Conservation (phyloP, 1,140 invertebrate species). For the Bicyclus anynana region DNA sequence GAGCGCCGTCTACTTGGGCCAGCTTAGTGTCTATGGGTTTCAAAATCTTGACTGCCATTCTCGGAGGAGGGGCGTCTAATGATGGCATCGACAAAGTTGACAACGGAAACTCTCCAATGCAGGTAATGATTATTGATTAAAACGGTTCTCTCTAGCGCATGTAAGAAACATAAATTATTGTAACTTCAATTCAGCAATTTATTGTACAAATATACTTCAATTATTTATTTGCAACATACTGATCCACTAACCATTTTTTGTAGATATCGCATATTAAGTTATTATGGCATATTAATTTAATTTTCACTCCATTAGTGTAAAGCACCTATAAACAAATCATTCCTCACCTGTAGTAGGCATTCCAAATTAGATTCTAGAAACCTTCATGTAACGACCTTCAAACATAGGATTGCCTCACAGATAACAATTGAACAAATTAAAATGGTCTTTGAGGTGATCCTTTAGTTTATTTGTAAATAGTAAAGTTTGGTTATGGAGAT, state of each 20-base stretch:
- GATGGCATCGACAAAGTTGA: conserved; percentile 94
- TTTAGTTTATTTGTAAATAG: conserved; percentile 62
- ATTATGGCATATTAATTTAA: conserved; percentile 19
- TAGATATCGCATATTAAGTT: conserved; percentile 44
- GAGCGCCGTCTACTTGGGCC: conserved; percentile 88
- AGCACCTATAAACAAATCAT: conserved; percentile 53
- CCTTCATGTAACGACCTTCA: conserved; percentile 51
- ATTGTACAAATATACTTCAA: conserved; percentile 42
- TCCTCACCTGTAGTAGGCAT: conserved; percentile 53
- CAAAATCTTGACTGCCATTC: conserved; percentile 88
- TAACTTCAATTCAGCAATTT: conserved; percentile 21
- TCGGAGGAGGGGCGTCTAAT: conserved; percentile 84
- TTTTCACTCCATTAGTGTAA: conserved; percentile 45
- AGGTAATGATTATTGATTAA: conserved; percentile 78
- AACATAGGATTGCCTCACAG: conserved; percentile 48
- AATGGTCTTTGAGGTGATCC: conserved; percentile 53
- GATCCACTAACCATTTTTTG: conserved; percentile 66
- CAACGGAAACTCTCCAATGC: conserved; percentile 88
- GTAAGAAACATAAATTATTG: conserved; percentile 16
- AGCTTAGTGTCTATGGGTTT: conserved; percentile 87
- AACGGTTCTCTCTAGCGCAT: conserved; percentile 20
- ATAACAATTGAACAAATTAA: conserved; percentile 14
- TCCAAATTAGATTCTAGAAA: conserved; percentile 48
- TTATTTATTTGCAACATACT: conserved; percentile 38
- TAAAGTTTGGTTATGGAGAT: conserved; percentile 72